Base-by-base conservation (phyloP, 2,888 invertebrate species). In the Folsomia manolachei region DNA sequence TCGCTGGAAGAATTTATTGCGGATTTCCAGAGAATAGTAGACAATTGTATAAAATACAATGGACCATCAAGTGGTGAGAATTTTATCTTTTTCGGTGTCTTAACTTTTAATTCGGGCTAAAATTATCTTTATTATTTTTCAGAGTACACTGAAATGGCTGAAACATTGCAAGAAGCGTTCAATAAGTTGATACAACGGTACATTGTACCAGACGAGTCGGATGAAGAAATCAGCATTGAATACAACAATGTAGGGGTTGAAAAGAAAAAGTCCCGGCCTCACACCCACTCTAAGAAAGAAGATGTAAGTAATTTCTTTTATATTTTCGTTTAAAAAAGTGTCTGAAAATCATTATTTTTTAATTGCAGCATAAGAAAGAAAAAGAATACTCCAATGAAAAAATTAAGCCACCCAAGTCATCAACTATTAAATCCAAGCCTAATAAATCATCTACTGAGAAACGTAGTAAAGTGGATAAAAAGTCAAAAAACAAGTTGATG, bases 41-140 rank as follows among this genome's bases (percentile, higher is more conserved):
- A 94, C 82, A 97, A 96, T 83, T 96, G 96, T 83, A 88, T 92
- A 68, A 87, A 93, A 69, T 97, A 95, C 83, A 96, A 96, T 86
- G 96, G 96, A 70, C 91, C 91, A 81, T 91, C 94, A 82, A 95
- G 94, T 86, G 95, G 95, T 95, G 84, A 85, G 85, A 81, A n/a
- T 27, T 69, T 53, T 23, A n/a, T n/a, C n/a, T n/a, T n/a, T n/a
- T n/a, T n/a, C n/a, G n/a, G n/a, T 52, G 52, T 52, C 52, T 18
- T 14, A 14, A 52, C 11, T 11, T 11, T 11, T 18, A 11, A 52
- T 52, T 52, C 18, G 52, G 52, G 18, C 14, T 14, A 52, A 52
- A 18, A 11, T 14, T 18, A 52, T 52, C 18, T 14, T 52, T 52
- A 11, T 18, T 11, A 18, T 71, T 79, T 76, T 83, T 85, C 84